These are phyloP conservation scores for Podarcis cretensis DNA, from an alignment of 2,113 vertebrate species.

Conservation along the genomic window DNA sequence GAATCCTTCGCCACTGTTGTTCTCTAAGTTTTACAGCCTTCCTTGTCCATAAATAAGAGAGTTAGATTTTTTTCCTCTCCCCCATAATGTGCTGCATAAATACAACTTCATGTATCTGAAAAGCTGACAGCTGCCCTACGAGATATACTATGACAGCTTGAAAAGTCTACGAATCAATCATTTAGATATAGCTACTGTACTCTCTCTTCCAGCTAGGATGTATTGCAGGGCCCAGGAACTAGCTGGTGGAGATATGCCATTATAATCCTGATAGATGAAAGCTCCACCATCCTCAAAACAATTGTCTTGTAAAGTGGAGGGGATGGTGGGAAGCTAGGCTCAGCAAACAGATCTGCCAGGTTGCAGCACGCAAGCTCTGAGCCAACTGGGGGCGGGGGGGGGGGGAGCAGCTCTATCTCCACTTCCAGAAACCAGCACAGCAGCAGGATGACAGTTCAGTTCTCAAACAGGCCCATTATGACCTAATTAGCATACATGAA, in stretches of 20 bases:
- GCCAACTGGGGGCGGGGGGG: slow-evolving; percentile 54
- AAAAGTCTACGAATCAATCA: slow-evolving; percentile 80
- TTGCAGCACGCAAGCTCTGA: slow-evolving; percentile 71
- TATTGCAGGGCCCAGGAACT: slow-evolving; percentile 75
- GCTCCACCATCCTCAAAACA: slow-evolving; percentile 77
- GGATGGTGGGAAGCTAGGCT: slow-evolving; percentile 44
- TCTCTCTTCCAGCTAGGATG: slow-evolving; percentile 54
- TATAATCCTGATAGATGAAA: slow-evolving; percentile 81
- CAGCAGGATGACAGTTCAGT: slow-evolving; percentile 81
- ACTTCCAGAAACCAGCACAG: slow-evolving; percentile 76
- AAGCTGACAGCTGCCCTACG: slow-evolving; percentile 78
- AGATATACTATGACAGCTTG: slow-evolving; percentile 77
- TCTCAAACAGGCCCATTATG: slow-evolving; percentile 83
- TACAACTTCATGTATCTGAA: slow-evolving; percentile 76
- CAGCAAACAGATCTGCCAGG: slow-evolving; percentile 74
- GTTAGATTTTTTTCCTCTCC: slow-evolving; percentile 38
- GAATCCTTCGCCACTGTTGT: slow-evolving; percentile 61
- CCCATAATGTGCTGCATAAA: slow-evolving; percentile 74
- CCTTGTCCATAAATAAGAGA: slow-evolving; percentile 78
- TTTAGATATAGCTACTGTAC: slow-evolving; percentile 66
- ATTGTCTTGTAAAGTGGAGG: slow-evolving; percentile 60
- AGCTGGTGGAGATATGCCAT: slow-evolving; percentile 80
- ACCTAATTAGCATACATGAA: slow-evolving; percentile 87
- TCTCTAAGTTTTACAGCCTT: slow-evolving; percentile 66
- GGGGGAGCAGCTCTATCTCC: slow-evolving; percentile 65